A percentile compares a stretch with the other conserved stretches of the same genome.
Evolutionary conservation across 2,113 vertebrate species (phyloP).

Genomic region (Varanus salvator): DNA sequence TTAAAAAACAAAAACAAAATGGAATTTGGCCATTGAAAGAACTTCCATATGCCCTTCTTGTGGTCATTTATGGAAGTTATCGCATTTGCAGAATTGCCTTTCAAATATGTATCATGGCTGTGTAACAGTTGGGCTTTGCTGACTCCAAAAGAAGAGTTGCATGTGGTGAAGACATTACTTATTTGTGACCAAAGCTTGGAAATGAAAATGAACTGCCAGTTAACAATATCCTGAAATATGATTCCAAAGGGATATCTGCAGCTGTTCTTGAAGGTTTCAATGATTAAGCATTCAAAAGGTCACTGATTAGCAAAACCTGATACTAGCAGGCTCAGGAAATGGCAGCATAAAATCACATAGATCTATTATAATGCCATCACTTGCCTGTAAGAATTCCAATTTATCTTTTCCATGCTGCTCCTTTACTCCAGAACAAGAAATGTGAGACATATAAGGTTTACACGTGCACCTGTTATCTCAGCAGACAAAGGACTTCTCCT

Average conservation of each 20-base stretch:
- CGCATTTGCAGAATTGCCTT: slow-evolving; percentile 61
- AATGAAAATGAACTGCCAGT: slow-evolving; percentile 54
- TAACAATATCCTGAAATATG: slow-evolving; percentile 77
- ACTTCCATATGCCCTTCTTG: too few species aligned
- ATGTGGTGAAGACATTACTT: slow-evolving; percentile 56
- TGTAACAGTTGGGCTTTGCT: slow-evolving; percentile 36
- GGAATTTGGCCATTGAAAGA: too few species aligned
- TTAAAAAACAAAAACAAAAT: too few species aligned
- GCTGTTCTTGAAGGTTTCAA: slow-evolving; percentile 67
- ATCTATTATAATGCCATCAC: slow-evolving; percentile 74
- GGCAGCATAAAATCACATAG: slow-evolving; percentile 72
- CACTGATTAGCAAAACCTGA: slow-evolving; percentile 65
- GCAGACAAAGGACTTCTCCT: slow-evolving; percentile 3
- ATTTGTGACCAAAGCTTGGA: slow-evolving; percentile 65
- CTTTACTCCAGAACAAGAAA: slow-evolving; percentile 54
- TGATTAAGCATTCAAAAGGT: slow-evolving; percentile 65
- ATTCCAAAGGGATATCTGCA: slow-evolving; percentile 54
- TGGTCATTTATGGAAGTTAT: neutral
- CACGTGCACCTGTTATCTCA: slow-evolving; percentile 54
- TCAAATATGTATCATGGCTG: slow-evolving; percentile 44
- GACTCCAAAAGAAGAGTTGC: slow-evolving; percentile 34
- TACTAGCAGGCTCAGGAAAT: slow-evolving; percentile 66
- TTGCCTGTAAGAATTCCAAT: slow-evolving; percentile 76
- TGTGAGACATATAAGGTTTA: slow-evolving; percentile 49
- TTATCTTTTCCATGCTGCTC: slow-evolving; percentile 76